A percentile compares a stretch with the other conserved stretches of the same genome.
Conservation (phyloP, 2,797 vertebrate species). For the Alca torda region DNA sequence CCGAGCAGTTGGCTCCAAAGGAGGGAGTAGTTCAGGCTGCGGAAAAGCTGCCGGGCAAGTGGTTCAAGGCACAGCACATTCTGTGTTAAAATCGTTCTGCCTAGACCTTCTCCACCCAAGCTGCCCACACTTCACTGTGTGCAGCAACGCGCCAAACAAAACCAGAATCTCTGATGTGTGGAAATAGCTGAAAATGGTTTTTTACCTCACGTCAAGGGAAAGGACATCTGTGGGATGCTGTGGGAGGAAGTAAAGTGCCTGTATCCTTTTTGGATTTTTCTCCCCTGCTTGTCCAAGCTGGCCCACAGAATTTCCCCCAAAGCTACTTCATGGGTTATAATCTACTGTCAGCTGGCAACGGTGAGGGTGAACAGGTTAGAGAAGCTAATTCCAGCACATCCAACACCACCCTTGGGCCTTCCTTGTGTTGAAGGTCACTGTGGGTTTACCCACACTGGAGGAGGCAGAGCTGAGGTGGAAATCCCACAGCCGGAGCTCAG, state of each 20-base stretch:
- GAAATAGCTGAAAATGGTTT: background rate
- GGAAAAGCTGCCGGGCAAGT: background rate
- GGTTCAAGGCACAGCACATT: background rate
- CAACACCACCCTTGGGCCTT: background rate
- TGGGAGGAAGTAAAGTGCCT: background rate
- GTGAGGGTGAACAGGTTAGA: background rate
- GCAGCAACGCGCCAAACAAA: background rate
- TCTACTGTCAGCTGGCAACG: background rate
- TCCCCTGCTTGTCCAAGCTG: background rate
- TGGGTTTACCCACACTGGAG: background rate
- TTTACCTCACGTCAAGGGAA: background rate
- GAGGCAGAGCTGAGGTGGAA: background rate
- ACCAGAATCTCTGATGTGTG: background rate
- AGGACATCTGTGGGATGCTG: too few relatives aligned
- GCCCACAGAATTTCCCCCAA: background rate
- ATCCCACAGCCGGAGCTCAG: background rate
- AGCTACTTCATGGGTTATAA: background rate
- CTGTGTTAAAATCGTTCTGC: background rate
- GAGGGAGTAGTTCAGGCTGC: background rate
- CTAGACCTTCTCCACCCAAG: background rate
- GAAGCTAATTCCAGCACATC: background rate
- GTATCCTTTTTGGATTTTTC: background rate
- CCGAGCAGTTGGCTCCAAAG: background rate
- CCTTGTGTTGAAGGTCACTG: background rate
- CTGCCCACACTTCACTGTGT: background rate